These are phyloP conservation scores for Drosophila erecta DNA, from an alignment of 1,140 invertebrate species.

Conservation along the genomic window DNA sequence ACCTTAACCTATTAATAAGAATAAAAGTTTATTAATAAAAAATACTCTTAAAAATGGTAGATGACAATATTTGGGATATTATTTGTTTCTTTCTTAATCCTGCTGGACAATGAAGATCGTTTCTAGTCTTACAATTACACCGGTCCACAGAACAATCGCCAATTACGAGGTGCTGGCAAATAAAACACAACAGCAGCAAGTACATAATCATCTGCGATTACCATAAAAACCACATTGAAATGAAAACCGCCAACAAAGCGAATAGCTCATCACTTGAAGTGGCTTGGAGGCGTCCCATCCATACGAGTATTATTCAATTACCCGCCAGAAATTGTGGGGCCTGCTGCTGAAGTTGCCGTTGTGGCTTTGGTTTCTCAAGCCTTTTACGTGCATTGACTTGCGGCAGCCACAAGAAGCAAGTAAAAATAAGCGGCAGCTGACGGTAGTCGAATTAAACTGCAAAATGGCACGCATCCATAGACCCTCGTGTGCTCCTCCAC, in stretches of 20 bases:
- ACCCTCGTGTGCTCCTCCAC: conserved; percentile 13
- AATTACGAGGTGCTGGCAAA: background rate
- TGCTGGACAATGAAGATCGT: background rate
- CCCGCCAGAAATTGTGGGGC: conserved; percentile 42
- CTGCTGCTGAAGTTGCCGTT: conserved; percentile 28
- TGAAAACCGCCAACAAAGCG: conserved; percentile 36
- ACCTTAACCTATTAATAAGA: too few species aligned
- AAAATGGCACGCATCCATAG: conserved; percentile 79
- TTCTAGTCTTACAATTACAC: conserved; percentile 1
- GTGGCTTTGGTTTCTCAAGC: conserved; percentile 54
- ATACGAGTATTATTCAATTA: conserved; percentile 74
- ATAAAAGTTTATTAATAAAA: too few species aligned
- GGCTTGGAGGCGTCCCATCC: conserved; percentile 31
- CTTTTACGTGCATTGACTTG: conserved; percentile 66
- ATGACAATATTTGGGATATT: too few species aligned
- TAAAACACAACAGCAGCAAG: conserved; percentile 4
- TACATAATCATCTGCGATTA: conserved; percentile 39
- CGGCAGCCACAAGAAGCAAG: conserved; percentile 30
- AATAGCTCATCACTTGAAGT: conserved; percentile 40
- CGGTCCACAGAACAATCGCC: conserved; percentile 1
- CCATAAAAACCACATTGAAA: conserved; percentile 52
- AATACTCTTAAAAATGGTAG: too few species aligned
- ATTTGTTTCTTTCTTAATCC: too few species aligned
- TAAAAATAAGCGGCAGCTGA: conserved; percentile 46
- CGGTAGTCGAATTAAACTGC: conserved; percentile 77